These are phyloP conservation scores for Chloropsis cyanopogon DNA, from an alignment of 2,113 vertebrate species.

Conservation along the genomic window DNA sequence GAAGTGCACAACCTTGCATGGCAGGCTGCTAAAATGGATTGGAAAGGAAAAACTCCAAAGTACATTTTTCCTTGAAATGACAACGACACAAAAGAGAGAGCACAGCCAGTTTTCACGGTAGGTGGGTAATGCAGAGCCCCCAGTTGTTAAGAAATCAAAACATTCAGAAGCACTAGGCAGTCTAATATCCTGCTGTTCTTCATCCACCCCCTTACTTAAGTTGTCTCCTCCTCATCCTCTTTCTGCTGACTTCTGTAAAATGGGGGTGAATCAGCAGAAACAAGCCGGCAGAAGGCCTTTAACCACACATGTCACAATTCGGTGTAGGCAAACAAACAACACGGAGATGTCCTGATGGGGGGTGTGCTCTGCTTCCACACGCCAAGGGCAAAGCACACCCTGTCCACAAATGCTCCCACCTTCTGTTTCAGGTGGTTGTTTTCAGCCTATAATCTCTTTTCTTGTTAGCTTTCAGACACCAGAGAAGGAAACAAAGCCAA, in stretches of 20 bases:
- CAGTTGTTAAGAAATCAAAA: conserved; percentile 25
- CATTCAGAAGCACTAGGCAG: conserved; percentile 54
- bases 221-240: conserved; percentile 8
- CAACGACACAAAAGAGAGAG: conserved; percentile 34
- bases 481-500: neutral
- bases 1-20: conserved; percentile 30
- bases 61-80: conserved; percentile 49
- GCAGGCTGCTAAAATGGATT: conserved; percentile 17
- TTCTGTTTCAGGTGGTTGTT: neutral
- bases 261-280: conserved; percentile 43
- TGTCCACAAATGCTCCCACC: neutral
- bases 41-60: conserved; percentile 31
- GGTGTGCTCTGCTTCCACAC: neutral
- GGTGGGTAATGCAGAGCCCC: conserved; percentile 58
- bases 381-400: neutral
- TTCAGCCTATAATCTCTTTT: neutral
- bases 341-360: neutral
- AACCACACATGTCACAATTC: neutral
- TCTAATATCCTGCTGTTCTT: conserved; percentile 44
- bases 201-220: neutral
- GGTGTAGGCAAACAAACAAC: neutral
- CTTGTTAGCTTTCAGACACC: neutral
- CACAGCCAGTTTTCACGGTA: conserved; percentile 59
- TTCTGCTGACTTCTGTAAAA: neutral
- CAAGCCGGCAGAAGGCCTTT: neutral